A percentile compares a stretch with the other conserved stretches of the same genome.
These are phyloP conservation scores for Lasioglossum morio DNA, from an alignment of 2,888 invertebrate genomes.

Conservation along the genomic window DNA sequence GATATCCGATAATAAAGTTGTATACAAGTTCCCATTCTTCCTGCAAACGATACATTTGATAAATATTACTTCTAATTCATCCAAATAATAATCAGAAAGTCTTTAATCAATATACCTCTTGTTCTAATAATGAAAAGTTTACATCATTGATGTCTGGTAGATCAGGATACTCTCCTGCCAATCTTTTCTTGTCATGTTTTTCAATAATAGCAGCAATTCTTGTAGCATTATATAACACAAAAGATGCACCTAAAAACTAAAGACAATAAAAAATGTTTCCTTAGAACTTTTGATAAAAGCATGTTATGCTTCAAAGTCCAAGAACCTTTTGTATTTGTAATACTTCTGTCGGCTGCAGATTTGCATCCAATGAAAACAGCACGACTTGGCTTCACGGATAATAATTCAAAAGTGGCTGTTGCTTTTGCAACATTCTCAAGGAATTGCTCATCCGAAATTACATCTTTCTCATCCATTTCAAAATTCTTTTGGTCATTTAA, in stretches of 20 bases:
- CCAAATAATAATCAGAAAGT: constrained; percentile 10
- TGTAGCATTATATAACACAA: constrained; percentile 92
- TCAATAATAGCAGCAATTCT: constrained; percentile 89
- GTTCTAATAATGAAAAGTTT: constrained; percentile 88
- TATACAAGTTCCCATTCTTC: constrained; percentile 92
- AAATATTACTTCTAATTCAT: neutral
- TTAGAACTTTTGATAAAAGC: neutral
- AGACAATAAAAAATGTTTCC: constrained; percentile 10
- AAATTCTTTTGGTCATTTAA: constrained; percentile 88
- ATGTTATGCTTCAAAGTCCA: neutral
- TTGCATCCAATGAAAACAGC: constrained; percentile 86
- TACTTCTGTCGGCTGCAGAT: constrained; percentile 77
- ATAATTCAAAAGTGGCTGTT: constrained; percentile 88
- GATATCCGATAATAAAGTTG: constrained; percentile 89
- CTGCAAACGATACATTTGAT: constrained; percentile 82
- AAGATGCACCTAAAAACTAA: constrained; percentile 87
- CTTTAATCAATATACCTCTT: constrained; percentile 86
- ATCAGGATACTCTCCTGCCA: constrained; percentile 86
- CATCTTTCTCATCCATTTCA: constrained; percentile 85
- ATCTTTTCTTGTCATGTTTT: constrained; percentile 87
- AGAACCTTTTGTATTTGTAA: constrained; percentile 86
- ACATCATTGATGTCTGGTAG: constrained; percentile 87
- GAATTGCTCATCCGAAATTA: constrained; percentile 84
- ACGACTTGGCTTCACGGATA: constrained; percentile 88
- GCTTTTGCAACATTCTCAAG: constrained; percentile 88